phyloP scores from a whole-genome alignment of 2,888 invertebrate species.

The Scaptodrosophila latifasciaeformis region DNA sequence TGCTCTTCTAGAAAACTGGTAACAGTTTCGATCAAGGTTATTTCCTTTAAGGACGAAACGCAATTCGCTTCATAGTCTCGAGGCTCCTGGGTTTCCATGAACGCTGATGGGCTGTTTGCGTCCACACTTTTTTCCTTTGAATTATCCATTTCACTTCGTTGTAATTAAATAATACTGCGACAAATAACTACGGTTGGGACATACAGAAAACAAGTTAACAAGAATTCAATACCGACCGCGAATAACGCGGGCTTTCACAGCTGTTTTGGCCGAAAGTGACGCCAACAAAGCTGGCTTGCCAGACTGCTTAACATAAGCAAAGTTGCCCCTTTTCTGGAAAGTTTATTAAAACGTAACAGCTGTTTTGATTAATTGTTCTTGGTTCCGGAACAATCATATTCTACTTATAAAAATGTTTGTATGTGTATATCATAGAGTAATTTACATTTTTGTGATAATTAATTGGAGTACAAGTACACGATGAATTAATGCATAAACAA shows the following conservation, averaged over 20 bases:
- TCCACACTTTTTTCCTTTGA: too few species aligned
- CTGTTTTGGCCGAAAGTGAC: constrained; percentile 49
- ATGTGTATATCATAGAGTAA: too few species aligned
- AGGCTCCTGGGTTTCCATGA: too few species aligned
- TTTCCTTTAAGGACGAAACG: constrained; percentile 54
- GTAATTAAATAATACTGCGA: too few species aligned
- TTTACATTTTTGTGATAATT: constrained; percentile 59
- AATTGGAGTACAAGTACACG: constrained; percentile 23
- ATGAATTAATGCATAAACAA: constrained; percentile 26
- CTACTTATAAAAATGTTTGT: too few species aligned
- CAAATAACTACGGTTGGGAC: too few species aligned
- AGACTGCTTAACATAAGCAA: constrained; percentile 1
- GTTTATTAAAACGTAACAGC: constrained; percentile 34
- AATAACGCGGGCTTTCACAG: constrained; percentile 47
- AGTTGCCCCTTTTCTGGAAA: too few species aligned
- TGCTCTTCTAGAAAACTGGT: constrained; percentile 68
- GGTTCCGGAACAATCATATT: not conserved
- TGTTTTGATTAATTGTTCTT: not conserved
- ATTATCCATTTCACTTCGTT: too few species aligned
- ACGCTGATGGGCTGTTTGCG: too few species aligned
- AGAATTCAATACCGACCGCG: not conserved
- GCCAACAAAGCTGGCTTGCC: constrained; percentile 26
- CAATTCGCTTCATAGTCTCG: constrained; percentile 36
- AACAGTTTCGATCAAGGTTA: constrained; percentile 63
- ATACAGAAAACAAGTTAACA: not conserved